Evolutionary conservation across 2,113 vertebrate genomes (phyloP), one percentile per base, ranked within the genome.

Genomic region (Caloenas nicobarica): DNA sequence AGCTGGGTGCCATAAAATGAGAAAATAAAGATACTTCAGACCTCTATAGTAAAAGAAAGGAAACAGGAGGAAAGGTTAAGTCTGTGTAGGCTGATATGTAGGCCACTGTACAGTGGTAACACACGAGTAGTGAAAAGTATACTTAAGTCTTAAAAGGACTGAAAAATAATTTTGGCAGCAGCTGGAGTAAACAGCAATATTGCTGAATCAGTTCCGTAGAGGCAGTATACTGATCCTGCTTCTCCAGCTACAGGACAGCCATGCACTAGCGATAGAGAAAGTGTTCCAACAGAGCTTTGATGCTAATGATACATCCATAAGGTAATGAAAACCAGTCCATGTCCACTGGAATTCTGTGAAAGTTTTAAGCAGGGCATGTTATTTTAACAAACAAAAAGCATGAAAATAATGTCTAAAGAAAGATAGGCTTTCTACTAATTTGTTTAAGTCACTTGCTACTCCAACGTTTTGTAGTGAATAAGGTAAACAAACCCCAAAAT

Each of bases 301-400:
- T 73, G 34, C 4, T 9, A 34, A 5, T 17, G 17, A 10, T 17
- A 44, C 8, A 56, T 16, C 25, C 11, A 7, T 31, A 62, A 26
- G 9, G 12, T 18, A 31, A 74, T 56, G 6, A 57, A 51, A 68
- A 33, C 0, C 2, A 5, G 17, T 7, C 9, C 4, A 13, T 1
- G 3, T 36, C 17, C 57, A 10, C 16, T 18, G 13, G 29, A 64
- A 46, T 17, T 48, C 7, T 72, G 44, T 28, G 24, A 36, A 69
- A 68, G 4, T 44, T 70, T 79, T 28, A 73, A 36, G 46, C 6
- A 38, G 5, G 16, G 7, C 5, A 26, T 13, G 24, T 21, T 64
- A 40, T 65, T 82, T 76, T 74, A 81, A 51, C 13, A 53, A 66
- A 25, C 22, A 66, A 38, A 48, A 86, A 60, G 2, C 7, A 33